Evolutionary conservation across 2,797 vertebrate genomes (phyloP), one percentile per base, ranked within the genome.

Genomic region (Diplodus sargus): DNA sequence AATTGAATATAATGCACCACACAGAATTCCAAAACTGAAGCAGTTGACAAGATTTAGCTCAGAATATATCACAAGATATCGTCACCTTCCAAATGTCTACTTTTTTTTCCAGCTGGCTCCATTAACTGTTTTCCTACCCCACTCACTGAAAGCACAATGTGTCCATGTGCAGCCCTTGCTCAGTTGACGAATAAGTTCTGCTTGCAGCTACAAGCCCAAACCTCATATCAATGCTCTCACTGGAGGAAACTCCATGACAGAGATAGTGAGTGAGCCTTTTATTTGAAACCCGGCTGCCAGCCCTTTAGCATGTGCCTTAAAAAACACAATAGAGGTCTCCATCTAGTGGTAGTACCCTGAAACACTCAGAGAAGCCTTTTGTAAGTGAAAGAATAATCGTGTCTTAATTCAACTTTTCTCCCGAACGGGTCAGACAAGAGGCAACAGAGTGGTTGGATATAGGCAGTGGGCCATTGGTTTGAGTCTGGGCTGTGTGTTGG

Each of bases 271-370:
- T 13, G 14, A 43, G 60, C 10, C 20, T 42, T 7, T 22, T 74
- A 45, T 22, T 65, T 15, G 12, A 60, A 49, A 45, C 13, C 45
- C 20, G 28, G 43, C 65, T 45, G 25, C 59, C 58, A 52, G 53
- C 63, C 2, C 8, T 78, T n/a, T 18, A 53, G 34, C 25, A 25
- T n/a, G 2, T 28, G 11, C 49, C 69, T 39, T 6, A 9, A 42
- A 22, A 68, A 76, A 65, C 43, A 28, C 2, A 42, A 20, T 22
- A 11, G 39, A 71, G 20, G 64, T 8, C 59, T 23, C 83, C 79
- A 84, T 64, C 89, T 87, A 82, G 81, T 80, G 86, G 76, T 1
- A 0, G 22, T 4, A 0, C 9, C 4, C 15, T 20, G n/a, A 54
- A 47, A 11, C 48, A 20, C 11, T 13, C 18, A 30, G 25, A 11